phyloP scores from a whole-genome alignment of 2,113 vertebrate genomes.

The Orientallactaga bullata region DNA sequence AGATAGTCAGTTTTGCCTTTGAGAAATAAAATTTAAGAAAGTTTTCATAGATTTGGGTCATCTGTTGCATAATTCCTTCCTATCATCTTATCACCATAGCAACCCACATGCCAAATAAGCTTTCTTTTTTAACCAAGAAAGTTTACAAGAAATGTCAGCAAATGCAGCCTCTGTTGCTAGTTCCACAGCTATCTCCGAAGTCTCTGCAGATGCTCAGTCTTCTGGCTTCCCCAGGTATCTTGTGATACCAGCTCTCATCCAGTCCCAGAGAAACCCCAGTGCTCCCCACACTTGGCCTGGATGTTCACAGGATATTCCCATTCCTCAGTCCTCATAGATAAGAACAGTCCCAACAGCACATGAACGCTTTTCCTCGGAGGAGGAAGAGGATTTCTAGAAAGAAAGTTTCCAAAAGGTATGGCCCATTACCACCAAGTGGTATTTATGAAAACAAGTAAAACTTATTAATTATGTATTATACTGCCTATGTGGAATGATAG shows the following conservation, averaged over 20 bases:
- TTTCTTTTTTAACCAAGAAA: not conserved
- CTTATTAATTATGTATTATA: not conserved
- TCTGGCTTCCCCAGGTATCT: not conserved
- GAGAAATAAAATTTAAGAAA: slow-evolving; percentile 31
- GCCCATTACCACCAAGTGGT: not conserved
- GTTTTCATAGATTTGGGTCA: slow-evolving; percentile 27
- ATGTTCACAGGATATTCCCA: slow-evolving; percentile 48
- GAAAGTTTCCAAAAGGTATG: slow-evolving; percentile 32
- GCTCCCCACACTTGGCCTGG: slow-evolving; percentile 14
- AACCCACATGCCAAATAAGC: slow-evolving; percentile 5
- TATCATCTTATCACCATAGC: not conserved
- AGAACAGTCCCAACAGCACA: not conserved
- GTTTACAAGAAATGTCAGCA: slow-evolving; percentile 35
- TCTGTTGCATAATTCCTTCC: not conserved
- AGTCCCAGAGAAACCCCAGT: not conserved
- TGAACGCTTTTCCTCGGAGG: not conserved
- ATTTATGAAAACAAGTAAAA: slow-evolving; percentile 18
- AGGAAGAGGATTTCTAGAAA: not conserved
- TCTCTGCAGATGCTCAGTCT: not conserved
- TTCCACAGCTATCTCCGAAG: slow-evolving; percentile 2
- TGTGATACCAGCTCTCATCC: not conserved
- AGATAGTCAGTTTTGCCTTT: slow-evolving; percentile 16
- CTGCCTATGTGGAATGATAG: not conserved
- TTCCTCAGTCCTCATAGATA: not conserved
- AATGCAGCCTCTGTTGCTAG: not conserved